Conservation (phyloP, 1,140 invertebrate genomes). For the Dendrolimus kikuchii region DNA sequence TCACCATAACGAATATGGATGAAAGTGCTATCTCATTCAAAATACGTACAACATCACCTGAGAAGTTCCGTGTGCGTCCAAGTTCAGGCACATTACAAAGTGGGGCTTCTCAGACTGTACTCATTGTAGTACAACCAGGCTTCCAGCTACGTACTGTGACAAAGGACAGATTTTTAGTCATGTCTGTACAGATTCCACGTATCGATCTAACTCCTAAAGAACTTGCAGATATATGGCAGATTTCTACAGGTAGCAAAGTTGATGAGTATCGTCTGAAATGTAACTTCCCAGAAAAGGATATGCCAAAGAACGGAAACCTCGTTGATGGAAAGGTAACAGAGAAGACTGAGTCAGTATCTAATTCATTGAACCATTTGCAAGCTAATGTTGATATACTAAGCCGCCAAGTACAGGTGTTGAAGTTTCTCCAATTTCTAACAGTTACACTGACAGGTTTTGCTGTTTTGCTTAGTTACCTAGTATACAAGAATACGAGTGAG, state of each 20-base stretch:
- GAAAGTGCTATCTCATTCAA: slow-evolving; percentile 82
- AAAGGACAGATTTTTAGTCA: slow-evolving; percentile 63
- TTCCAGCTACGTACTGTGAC: slow-evolving; percentile 47
- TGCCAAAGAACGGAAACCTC: slow-evolving; percentile 41
- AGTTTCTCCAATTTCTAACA: slow-evolving; percentile 41
- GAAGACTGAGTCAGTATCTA: slow-evolving; percentile 37
- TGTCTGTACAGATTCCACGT: slow-evolving; percentile 58
- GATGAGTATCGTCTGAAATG: slow-evolving; percentile 66
- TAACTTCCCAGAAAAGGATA: slow-evolving; percentile 47
- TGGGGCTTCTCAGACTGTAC: slow-evolving; percentile 65
- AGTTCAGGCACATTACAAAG: slow-evolving; percentile 83
- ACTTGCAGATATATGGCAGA: slow-evolving; percentile 54
- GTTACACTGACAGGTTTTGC: slow-evolving; percentile 34
- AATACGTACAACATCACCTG: slow-evolving; percentile 83
- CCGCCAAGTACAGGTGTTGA: slow-evolving; percentile 37
- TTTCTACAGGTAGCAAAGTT: slow-evolving; percentile 49
- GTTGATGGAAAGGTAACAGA: slow-evolving; percentile 26
- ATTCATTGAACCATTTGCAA: slow-evolving; percentile 43
- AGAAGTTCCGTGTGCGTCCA: slow-evolving; percentile 92
- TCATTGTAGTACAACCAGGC: slow-evolving; percentile 52
- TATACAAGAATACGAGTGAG: slow-evolving; percentile 36
- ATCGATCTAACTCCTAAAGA: slow-evolving; percentile 48
- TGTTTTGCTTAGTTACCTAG: slow-evolving; percentile 37
- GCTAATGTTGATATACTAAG: slow-evolving; percentile 43
- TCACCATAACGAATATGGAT: slow-evolving; percentile 79